Percentiles rank a stretch among this genome's conserved stretches.
Conservation (phyloP, 2,113 vertebrate species). For the Boulengeromyrus knoepffleri region DNA sequence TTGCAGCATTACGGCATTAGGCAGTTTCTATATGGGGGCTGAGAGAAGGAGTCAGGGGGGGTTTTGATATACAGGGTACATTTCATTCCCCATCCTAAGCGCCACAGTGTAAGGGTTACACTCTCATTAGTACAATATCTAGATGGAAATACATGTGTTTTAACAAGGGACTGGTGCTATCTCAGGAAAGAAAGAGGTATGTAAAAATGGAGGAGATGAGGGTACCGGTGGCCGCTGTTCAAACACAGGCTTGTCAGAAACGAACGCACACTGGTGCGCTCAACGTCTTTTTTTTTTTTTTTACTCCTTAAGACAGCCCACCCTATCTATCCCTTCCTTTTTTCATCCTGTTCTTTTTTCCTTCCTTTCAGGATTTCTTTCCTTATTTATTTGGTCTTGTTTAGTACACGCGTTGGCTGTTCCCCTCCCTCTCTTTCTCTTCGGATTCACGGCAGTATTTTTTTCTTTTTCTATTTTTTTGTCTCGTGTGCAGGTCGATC, state of each 20-base stretch:
- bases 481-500: conserved; percentile 38
- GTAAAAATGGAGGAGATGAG: conserved; percentile 35
- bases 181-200: conserved; percentile 18
- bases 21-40: conserved; percentile 17
- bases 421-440: conserved; percentile 16
- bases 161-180: conserved; percentile 42
- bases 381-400: conserved; percentile 20
- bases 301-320: background rate
- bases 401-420: conserved; percentile 24
- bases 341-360: conserved; percentile 16
- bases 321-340: background rate
- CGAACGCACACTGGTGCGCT: conserved; percentile 7
- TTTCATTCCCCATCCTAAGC: conserved; percentile 11
- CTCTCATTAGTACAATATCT: conserved; percentile 10
- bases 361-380: conserved; percentile 17
- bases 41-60: background rate
- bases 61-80: background rate
- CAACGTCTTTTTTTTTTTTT: background rate
- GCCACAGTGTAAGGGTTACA: background rate
- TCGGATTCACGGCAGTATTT: conserved; percentile 14
- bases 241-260: conserved; percentile 16
- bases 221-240: conserved; percentile 22
- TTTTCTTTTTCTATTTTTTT: conserved; percentile 8
- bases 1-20: conserved; percentile 23
- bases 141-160: conserved; percentile 26